Evolutionary conservation across 2,797 vertebrate species (phyloP).

Genomic region (Tragopan temminckii): DNA sequence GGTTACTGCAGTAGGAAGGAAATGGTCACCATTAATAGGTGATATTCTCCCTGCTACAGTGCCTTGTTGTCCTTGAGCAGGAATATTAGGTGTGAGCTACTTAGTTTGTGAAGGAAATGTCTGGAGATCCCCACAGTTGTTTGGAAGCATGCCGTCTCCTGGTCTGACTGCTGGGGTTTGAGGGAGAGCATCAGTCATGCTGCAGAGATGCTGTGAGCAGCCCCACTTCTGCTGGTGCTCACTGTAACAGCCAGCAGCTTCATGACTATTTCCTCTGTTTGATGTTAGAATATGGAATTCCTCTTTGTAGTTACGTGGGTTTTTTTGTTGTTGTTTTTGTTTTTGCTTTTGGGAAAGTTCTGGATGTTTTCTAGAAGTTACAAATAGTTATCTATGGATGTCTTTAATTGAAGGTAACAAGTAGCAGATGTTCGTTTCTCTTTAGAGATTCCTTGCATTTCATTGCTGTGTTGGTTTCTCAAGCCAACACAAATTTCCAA

Average conservation of each 20-base stretch:
- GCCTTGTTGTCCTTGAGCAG: neutral
- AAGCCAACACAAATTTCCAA: neutral
- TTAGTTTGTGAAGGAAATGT: neutral
- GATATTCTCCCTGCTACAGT: neutral
- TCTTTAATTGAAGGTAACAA: neutral
- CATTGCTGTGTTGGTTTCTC: neutral
- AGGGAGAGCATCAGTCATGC: neutral
- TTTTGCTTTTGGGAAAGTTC: neutral
- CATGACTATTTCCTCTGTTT: neutral
- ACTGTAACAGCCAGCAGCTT: neutral
- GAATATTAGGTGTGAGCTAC: neutral
- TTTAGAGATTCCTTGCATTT: neutral
- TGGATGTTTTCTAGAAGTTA: neutral
- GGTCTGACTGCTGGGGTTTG: neutral
- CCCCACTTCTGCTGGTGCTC: neutral
- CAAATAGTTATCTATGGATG: neutral
- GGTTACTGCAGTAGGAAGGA: constrained; percentile 51
- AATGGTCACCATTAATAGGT: constrained; percentile 62
- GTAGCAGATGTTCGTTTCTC: neutral
- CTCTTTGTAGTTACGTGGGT: neutral
- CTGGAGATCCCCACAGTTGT: neutral
- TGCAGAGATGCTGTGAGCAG: neutral
- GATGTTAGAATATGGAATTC: neutral
- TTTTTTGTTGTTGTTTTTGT: neutral
- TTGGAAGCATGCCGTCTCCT: neutral